Conservation (phyloP, 2,113 vertebrate genomes). For the Etia nguti region DNA sequence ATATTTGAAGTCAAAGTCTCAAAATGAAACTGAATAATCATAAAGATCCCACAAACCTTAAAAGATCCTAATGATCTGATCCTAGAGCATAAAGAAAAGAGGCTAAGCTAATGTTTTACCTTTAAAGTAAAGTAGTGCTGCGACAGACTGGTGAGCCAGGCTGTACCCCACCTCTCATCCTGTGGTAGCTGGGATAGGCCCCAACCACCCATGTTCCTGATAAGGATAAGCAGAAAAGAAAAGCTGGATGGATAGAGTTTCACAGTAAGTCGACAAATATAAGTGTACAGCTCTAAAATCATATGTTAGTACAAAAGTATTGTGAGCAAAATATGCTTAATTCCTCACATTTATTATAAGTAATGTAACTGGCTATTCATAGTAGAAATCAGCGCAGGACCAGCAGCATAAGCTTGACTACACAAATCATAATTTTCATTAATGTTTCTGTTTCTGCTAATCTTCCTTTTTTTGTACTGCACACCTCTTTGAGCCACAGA, state of each 20-base stretch:
- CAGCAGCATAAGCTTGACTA: neutral
- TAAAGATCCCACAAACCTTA: neutral
- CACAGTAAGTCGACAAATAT: neutral
- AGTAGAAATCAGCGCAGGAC: neutral
- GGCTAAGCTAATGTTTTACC: neutral
- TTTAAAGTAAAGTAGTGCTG: no score
- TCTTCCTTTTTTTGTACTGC: neutral
- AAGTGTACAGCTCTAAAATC: neutral
- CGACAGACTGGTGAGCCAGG: neutral
- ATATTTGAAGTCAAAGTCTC: neutral
- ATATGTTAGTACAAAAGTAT: neutral
- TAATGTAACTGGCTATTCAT: neutral
- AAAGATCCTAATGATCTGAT: neutral
- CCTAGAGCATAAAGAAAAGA: neutral
- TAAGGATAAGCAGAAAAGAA: neutral
- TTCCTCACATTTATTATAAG: neutral
- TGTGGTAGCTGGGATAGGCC: neutral
- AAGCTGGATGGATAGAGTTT: neutral
- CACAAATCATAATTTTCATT: neutral
- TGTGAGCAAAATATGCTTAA: neutral
- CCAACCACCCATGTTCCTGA: neutral
- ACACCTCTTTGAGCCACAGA: neutral
- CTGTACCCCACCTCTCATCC: neutral
- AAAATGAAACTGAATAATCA: neutral
- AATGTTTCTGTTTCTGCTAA: neutral